Conservation (phyloP, 2,113 vertebrate genomes). For the Cheirogaleus medius region DNA sequence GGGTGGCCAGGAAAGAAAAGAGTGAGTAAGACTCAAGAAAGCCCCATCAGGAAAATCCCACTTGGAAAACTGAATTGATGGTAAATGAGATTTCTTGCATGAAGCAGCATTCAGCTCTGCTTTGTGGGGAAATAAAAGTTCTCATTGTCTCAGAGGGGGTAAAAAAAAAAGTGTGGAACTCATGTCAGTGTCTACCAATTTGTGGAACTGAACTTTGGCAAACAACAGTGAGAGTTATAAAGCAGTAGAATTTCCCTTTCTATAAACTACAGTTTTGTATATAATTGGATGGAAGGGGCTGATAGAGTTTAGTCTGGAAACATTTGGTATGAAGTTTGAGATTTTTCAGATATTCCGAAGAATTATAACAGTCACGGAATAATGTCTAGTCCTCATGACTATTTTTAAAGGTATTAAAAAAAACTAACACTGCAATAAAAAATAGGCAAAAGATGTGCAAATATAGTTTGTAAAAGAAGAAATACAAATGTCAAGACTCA, state of each 20-base stretch:
- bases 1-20: slow-evolving; percentile 63
- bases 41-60: slow-evolving; percentile 78
- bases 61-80: slow-evolving; percentile 67
- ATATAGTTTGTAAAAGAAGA: background rate
- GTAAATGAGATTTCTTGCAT: slow-evolving; percentile 53
- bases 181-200: background rate
- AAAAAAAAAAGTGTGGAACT: background rate
- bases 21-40: slow-evolving; percentile 78
- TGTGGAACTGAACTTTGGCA: slow-evolving; percentile 52
- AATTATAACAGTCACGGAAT: slow-evolving; percentile 24
- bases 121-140: slow-evolving; percentile 13
- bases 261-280: slow-evolving; percentile 47
- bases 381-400: background rate
- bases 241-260: slow-evolving; percentile 64
- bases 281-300: background rate
- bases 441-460: background rate
- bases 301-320: slow-evolving; percentile 58
- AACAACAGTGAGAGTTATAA: slow-evolving; percentile 46
- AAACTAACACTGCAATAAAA: background rate
- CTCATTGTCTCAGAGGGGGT: background rate
- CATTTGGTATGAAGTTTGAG: slow-evolving; percentile 57
- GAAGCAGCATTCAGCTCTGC: background rate
- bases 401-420: background rate
- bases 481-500: background rate
- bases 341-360: slow-evolving; percentile 58